Evolutionary conservation across 2,888 invertebrate genomes (phyloP).

Genomic region (Andrena dorsata): DNA sequence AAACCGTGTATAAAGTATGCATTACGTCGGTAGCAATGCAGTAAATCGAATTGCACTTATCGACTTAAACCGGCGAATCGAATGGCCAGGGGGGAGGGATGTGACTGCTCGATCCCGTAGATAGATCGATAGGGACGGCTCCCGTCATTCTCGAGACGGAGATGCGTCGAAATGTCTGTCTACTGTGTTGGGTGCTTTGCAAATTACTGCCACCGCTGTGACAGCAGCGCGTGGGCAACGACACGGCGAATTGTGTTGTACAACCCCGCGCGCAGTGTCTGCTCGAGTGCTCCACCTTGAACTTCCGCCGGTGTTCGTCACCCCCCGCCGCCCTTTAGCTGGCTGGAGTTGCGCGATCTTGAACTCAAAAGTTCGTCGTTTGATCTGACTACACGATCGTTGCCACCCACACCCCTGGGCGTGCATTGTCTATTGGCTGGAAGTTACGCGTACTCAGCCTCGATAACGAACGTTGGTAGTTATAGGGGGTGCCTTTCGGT

Average conservation of each 20-base stretch:
- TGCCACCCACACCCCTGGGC: slow-evolving; percentile 33
- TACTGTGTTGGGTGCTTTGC: background rate
- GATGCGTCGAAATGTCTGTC: slow-evolving; percentile 7
- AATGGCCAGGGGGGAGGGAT: slow-evolving; percentile 28
- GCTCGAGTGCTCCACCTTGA: slow-evolving; percentile 40
- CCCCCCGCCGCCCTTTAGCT: background rate
- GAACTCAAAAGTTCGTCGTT: slow-evolving; percentile 33
- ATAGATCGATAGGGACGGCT: slow-evolving; percentile 34
- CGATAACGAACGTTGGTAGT: slow-evolving; percentile 20
- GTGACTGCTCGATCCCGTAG: background rate
- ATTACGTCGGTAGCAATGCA: slow-evolving; percentile 68
- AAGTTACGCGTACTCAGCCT: slow-evolving; percentile 20
- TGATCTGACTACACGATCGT: slow-evolving; percentile 37
- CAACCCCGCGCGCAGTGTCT: background rate
- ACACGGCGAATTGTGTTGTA: slow-evolving; percentile 16
- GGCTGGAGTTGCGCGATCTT: slow-evolving; percentile 35
- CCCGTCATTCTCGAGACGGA: slow-evolving; percentile 15
- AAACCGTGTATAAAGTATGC: slow-evolving; percentile 66
- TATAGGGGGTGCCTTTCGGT: background rate
- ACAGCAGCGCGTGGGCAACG: background rate
- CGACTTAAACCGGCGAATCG: slow-evolving; percentile 64
- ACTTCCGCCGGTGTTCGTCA: slow-evolving; percentile 30
- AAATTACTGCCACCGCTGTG: slow-evolving; percentile 19
- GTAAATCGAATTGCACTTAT: slow-evolving; percentile 73
- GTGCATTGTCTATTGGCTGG: slow-evolving; percentile 38